Percentiles rank a stretch among this genome's conserved stretches.
These are phyloP conservation scores for Mesocricetus auratus DNA, from an alignment of 2,113 vertebrate species.

Conservation along the genomic window DNA sequence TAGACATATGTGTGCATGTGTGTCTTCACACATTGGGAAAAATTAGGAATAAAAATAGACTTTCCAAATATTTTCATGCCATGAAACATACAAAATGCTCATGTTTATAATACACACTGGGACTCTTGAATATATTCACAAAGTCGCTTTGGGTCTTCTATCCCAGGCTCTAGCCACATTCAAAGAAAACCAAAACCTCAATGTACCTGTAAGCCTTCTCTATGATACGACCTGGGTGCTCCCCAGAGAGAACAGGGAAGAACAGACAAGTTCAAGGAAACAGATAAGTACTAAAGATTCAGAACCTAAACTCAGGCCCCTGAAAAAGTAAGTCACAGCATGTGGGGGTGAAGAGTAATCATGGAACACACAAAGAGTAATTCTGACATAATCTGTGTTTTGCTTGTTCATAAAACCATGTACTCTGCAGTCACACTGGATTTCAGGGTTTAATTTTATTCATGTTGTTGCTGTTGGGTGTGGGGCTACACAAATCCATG, in stretches of 20 bases:
- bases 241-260: neutral
- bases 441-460: neutral
- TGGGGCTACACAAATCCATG: neutral
- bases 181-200: conserved; percentile 12
- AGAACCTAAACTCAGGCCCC: neutral
- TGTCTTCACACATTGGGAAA: neutral
- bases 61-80: too few species aligned
- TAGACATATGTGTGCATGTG: neutral
- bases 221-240: neutral
- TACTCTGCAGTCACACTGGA: neutral
- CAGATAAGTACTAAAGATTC: neutral
- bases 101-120: neutral
- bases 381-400: neutral
- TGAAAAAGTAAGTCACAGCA: neutral
- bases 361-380: neutral
- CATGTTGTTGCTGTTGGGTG: neutral
- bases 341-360: neutral
- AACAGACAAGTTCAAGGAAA: neutral
- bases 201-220: neutral
- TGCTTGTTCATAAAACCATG: neutral
- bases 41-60: neutral
- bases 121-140: neutral
- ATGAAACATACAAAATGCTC: neutral
- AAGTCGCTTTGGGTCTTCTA: neutral
- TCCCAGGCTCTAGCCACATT: neutral